Conservation (phyloP, 2,797 vertebrate genomes). For the Rhadinocentrus ornatus region DNA sequence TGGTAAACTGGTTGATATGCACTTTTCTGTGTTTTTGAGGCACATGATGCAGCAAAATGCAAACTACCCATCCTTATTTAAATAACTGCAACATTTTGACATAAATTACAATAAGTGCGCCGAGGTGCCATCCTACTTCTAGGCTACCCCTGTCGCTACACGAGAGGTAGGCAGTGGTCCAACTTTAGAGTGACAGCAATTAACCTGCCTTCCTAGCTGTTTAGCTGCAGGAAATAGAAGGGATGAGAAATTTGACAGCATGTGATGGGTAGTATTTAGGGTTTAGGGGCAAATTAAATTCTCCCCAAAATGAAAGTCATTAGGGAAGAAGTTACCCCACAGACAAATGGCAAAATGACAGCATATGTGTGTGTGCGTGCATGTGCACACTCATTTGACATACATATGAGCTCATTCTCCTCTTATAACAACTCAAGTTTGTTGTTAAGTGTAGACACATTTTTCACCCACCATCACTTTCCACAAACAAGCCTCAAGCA, state of each 20-base stretch:
- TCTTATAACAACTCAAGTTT: constrained; percentile 59
- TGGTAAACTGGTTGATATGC: constrained; percentile 70
- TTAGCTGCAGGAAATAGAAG: constrained; percentile 97
- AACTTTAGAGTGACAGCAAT: constrained; percentile 99
- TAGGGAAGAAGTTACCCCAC: constrained; percentile 73
- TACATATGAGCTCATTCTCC: constrained; percentile 38
- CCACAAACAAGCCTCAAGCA: constrained; percentile 73
- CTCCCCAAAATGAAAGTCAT: constrained; percentile 85
- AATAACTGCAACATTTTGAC: constrained; percentile 74
- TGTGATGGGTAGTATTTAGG: constrained; percentile 97
- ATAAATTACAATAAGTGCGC: constrained; percentile 77
- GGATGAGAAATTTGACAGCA: constrained; percentile 98
- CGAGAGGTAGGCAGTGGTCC: constrained; percentile 91
- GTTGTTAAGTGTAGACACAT: constrained; percentile 65
- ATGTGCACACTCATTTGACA: constrained; percentile 29
- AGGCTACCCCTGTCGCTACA: constrained; percentile 75
- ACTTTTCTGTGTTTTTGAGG: constrained; percentile 59
- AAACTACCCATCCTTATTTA: constrained; percentile 68
- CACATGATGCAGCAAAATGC: constrained; percentile 74
- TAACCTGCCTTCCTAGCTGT: constrained; percentile 93
- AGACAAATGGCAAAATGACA: constrained; percentile 71
- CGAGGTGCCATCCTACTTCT: constrained; percentile 74
- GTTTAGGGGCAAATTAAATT: constrained; percentile 98
- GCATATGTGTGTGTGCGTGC: constrained; percentile 38
- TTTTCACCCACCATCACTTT: constrained; percentile 60